Conservation (phyloP, 1,140 invertebrate genomes). For the Bemisia tabaci region DNA sequence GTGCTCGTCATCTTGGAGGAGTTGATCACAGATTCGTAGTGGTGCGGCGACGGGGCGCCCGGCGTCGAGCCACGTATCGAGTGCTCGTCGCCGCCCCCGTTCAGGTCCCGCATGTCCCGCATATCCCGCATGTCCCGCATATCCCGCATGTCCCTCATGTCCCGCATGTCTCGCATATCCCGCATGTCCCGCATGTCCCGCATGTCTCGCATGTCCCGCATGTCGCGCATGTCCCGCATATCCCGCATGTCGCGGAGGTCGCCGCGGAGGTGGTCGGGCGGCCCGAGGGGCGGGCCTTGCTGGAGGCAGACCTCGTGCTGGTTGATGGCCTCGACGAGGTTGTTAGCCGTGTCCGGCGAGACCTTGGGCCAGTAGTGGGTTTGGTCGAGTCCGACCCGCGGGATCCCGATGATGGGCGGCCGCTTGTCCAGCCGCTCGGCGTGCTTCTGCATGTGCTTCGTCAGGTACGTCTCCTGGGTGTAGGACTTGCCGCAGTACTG, state of each 20-base stretch:
- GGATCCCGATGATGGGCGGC: constrained; percentile 51
- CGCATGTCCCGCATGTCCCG: constrained; percentile 10
- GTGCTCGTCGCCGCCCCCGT: constrained; percentile 19
- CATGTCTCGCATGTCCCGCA: constrained; percentile 2
- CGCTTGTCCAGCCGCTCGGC: constrained; percentile 80
- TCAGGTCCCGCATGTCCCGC: constrained; percentile 10
- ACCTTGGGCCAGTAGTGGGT: constrained; percentile 36
- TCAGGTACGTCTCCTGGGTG: constrained; percentile 96
- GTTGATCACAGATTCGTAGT: constrained; percentile 20
- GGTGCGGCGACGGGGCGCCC: constrained; percentile 33
- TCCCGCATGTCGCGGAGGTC: constrained; percentile 4
- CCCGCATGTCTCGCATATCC: background rate
- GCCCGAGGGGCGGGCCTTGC: constrained; percentile 6
- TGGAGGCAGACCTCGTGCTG: constrained; percentile 40
- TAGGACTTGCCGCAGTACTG: constrained; percentile 98
- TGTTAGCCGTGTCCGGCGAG: constrained; percentile 35
- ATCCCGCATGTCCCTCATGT: background rate
- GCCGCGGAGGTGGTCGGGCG: background rate
- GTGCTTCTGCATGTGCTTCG: constrained; percentile 98
- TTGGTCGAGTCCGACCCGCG: constrained; percentile 21
- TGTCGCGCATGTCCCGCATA: constrained; percentile 8
- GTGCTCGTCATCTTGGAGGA: constrained; percentile 27
- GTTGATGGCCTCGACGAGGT: constrained; percentile 27
- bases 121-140: background rate
- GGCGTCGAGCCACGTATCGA: constrained; percentile 34